Percentiles rank a stretch among this genome's conserved stretches.
phyloP scores from a whole-genome alignment of 2,113 vertebrate genomes.

The Gobio gobio region DNA sequence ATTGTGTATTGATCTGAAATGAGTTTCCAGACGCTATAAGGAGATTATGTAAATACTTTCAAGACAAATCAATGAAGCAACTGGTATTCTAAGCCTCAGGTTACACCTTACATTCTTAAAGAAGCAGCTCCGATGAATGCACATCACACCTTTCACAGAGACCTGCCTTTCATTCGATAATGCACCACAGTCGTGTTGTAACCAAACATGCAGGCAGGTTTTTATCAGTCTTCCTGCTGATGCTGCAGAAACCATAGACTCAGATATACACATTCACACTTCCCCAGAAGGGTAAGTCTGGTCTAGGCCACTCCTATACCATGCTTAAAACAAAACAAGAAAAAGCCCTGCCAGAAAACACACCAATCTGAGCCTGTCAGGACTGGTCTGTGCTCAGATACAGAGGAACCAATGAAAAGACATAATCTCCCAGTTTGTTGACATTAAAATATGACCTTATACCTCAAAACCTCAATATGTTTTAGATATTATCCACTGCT shows the following conservation, averaged over 20 bases:
- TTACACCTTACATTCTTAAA: slow-evolving; percentile 37
- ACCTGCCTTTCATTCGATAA: slow-evolving; percentile 17
- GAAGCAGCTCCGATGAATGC: neutral
- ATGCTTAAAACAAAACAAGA: slow-evolving; percentile 53
- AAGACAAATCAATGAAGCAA: slow-evolving; percentile 58
- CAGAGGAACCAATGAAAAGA: slow-evolving; percentile 60
- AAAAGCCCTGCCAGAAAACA: slow-evolving; percentile 56
- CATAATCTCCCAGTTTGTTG: slow-evolving; percentile 47
- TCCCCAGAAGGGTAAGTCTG: slow-evolving; percentile 53
- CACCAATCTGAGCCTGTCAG: slow-evolving; percentile 53
- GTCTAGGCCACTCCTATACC: slow-evolving; percentile 60
- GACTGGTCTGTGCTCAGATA: slow-evolving; percentile 70
- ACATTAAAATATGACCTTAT: slow-evolving; percentile 18
- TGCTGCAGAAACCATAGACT: neutral
- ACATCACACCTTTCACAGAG: slow-evolving; percentile 6
- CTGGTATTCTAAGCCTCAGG: slow-evolving; percentile 57
- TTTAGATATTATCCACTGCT: slow-evolving; percentile 35
- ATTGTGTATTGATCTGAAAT: slow-evolving; percentile 54
- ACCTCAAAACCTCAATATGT: slow-evolving; percentile 30
- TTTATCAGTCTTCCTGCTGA: slow-evolving; percentile 3
- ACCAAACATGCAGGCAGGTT: neutral
- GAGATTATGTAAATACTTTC: neutral
- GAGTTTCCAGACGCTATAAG: slow-evolving; percentile 31
- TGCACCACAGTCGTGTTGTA: neutral
- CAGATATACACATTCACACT: slow-evolving; percentile 36